A percentile compares a stretch with the other conserved stretches of the same genome.
These are phyloP conservation scores for Chunga burmeisteri DNA, from an alignment of 2,113 vertebrate genomes.

Conservation along the genomic window DNA sequence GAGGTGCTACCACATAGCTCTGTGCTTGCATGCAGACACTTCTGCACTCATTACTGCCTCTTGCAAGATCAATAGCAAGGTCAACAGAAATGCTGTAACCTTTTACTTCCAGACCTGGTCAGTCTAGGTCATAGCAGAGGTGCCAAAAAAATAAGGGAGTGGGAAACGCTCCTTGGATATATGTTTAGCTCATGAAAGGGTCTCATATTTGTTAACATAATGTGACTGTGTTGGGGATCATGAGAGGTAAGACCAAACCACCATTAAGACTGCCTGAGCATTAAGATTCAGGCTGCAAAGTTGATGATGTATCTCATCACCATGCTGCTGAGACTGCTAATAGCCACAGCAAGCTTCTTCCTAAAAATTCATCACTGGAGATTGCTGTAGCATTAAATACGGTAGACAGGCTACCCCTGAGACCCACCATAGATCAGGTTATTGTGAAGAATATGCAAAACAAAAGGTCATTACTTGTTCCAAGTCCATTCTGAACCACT, in stretches of 20 bases:
- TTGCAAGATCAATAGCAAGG: neutral
- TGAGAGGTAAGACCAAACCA: neutral
- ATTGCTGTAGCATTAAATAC: neutral
- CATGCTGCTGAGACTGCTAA: neutral
- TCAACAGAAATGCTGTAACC: neutral
- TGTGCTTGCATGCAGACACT: neutral
- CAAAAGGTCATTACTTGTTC: neutral
- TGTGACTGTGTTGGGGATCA: neutral
- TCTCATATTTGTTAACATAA: neutral
- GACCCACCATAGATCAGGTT: neutral
- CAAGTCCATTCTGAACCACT: neutral
- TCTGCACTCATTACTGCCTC: neutral
- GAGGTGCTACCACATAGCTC: neutral
- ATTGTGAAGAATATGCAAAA: neutral
- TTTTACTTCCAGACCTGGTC: neutral
- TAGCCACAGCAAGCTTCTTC: neutral
- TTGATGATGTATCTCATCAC: neutral
- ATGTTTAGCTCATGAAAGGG: neutral
- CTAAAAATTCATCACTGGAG: neutral
- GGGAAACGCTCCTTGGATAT: neutral
- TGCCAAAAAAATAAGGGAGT: neutral
- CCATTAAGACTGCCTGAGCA: neutral
- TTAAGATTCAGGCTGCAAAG: neutral
- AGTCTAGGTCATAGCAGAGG: neutral
- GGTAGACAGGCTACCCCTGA: neutral